Conservation (phyloP, 2,113 vertebrate species). For the Saguinus imperator region DNA sequence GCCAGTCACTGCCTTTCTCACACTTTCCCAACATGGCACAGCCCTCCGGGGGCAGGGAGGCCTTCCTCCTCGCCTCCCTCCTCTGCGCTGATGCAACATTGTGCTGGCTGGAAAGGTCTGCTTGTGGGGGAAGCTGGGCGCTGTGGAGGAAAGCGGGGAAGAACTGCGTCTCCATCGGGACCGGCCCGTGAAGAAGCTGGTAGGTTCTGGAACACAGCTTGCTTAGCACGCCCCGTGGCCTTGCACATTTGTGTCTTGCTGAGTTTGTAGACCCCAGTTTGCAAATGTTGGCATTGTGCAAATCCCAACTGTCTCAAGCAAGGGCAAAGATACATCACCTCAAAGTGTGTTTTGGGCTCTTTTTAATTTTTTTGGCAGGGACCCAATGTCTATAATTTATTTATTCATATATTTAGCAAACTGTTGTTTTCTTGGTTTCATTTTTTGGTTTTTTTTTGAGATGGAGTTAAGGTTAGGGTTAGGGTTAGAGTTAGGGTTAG, state of each 20-base stretch:
- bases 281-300: not conserved
- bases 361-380: not conserved
- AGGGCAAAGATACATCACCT: not conserved
- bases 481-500: no score
- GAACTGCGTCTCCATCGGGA: not conserved
- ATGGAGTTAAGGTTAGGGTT: no score
- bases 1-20: not conserved
- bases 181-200: no score
- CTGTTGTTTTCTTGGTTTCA: no score
- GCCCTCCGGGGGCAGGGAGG: not conserved
- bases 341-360: not conserved
- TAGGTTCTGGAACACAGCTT: not conserved
- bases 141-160: not conserved
- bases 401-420: not conserved
- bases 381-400: not conserved
- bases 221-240: not conserved
- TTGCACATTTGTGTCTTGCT: not conserved
- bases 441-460: no score
- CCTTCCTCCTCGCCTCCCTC: not conserved
- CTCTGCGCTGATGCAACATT: not conserved
- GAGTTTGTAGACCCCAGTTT: not conserved
- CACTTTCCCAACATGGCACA: not conserved
- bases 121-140: accelerated
- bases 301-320: not conserved
- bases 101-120: not conserved